phyloP scores from a whole-genome alignment of 2,797 vertebrate species.

The Acrocephalus scirpaceus region DNA sequence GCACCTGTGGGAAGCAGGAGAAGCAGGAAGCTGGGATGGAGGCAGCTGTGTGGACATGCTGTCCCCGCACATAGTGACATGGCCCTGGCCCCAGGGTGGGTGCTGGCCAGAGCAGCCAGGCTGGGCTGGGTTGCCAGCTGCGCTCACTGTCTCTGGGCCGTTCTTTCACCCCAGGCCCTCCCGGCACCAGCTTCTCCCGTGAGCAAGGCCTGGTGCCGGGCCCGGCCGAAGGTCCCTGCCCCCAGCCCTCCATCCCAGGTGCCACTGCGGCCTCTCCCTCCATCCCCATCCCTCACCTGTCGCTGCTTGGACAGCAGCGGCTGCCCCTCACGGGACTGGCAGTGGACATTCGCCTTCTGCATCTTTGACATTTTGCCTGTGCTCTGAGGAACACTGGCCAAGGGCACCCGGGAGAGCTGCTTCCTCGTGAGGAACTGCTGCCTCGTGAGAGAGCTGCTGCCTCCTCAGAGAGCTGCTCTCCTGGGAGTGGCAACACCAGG shows the following conservation, averaged over 20 bases:
- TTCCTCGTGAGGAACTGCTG: too few relatives aligned
- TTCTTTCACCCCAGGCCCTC: rapidly evolving
- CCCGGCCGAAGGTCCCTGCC: background rate
- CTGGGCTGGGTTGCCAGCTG: background rate
- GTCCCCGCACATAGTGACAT: rapidly evolving
- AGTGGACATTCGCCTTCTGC: rapidly evolving
- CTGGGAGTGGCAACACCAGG: too few relatives aligned
- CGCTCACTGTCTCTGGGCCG: rapidly evolving
- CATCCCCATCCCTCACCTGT: background rate
- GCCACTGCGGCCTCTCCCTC: background rate
- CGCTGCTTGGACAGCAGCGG: rapidly evolving
- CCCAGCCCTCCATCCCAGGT: too few relatives aligned
- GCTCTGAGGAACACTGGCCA: rapidly evolving
- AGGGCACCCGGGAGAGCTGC: too few relatives aligned
- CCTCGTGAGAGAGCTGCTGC: too few relatives aligned
- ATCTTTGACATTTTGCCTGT: rapidly evolving
- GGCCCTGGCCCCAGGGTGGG: background rate
- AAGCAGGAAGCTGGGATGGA: rapidly evolving
- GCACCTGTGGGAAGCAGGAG: background rate
- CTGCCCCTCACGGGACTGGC: background rate
- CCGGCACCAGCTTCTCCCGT: background rate
- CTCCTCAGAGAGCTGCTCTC: too few relatives aligned
- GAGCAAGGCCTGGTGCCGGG: background rate
- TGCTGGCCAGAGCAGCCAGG: background rate
- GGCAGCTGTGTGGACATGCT: rapidly evolving